These are phyloP conservation scores for Episyrphus balteatus DNA, from an alignment of 1,140 invertebrate genomes.

Conservation along the genomic window DNA sequence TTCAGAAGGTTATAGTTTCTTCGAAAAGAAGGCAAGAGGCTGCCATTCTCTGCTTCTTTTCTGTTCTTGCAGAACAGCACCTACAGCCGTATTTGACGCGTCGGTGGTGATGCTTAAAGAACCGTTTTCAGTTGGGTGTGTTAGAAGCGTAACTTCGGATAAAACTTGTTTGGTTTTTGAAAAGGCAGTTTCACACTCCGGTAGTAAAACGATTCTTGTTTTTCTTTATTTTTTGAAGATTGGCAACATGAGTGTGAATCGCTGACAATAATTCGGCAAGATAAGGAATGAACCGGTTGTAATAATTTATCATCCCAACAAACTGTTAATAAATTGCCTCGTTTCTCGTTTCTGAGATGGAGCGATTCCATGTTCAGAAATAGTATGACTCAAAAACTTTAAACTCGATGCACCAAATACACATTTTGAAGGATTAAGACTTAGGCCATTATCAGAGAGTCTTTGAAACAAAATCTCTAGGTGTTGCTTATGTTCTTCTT, in stretches of 20 bases:
- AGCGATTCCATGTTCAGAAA: conserved; percentile 13
- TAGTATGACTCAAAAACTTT: conserved; percentile 15
- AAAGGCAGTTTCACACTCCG: conserved; percentile 9
- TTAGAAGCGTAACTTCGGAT: conserved; percentile 10
- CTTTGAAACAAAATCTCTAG: conserved; percentile 13
- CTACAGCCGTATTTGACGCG: conserved; percentile 17
- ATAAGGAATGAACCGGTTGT: conserved; percentile 19
- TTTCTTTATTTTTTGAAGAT: too few relatives aligned
- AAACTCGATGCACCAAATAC: conserved; percentile 15
- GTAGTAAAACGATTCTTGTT: too few relatives aligned
- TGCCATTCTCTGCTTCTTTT: background rate
- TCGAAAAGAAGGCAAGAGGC: background rate
- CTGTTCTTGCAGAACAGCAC: conserved; percentile 17
- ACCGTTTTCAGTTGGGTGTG: conserved; percentile 6
- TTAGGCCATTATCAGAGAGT: conserved; percentile 14
- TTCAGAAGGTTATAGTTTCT: background rate
- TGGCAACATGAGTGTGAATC: too few relatives aligned
- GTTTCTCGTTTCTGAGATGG: conserved; percentile 1
- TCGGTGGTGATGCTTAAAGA: conserved; percentile 12
- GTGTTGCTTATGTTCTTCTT: conserved; percentile 22
- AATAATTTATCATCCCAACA: conserved; percentile 37
- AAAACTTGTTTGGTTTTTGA: conserved; percentile 21
- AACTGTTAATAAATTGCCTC: conserved; percentile 17
- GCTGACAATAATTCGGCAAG: conserved; percentile 9
- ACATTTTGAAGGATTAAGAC: conserved; percentile 22